Evolutionary conservation across 1,140 invertebrate species (phyloP).

Genomic region (Papilio glaucus): DNA sequence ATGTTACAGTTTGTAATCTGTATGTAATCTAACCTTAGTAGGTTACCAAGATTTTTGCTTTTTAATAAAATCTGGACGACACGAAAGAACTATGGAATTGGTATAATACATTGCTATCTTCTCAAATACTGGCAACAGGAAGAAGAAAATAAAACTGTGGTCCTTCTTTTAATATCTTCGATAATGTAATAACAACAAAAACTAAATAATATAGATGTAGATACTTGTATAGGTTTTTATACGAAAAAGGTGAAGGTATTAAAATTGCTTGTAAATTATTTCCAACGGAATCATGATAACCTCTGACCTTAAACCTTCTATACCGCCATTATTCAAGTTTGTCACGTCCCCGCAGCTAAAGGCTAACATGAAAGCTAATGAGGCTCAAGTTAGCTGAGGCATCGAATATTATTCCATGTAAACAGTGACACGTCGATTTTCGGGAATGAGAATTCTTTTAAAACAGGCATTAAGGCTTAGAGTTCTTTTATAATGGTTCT

Average conservation of each 20-base stretch:
- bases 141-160: too few relatives aligned
- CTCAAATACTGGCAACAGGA: too few relatives aligned
- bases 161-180: too few relatives aligned
- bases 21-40: too few relatives aligned
- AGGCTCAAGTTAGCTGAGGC: constrained; percentile 21
- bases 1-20: too few relatives aligned
- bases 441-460: neutral
- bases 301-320: constrained; percentile 24
- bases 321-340: constrained; percentile 33
- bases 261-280: constrained; percentile 34
- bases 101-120: too few relatives aligned
- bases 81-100: too few relatives aligned
- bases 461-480: neutral
- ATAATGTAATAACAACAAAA: neutral
- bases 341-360: constrained; percentile 31
- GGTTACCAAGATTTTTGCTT: too few relatives aligned
- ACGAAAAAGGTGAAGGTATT: constrained; percentile 18
- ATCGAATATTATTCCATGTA: constrained; percentile 25
- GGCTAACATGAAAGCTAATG: constrained; percentile 39
- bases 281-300: constrained; percentile 25
- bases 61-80: too few relatives aligned
- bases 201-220: neutral
- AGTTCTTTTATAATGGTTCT: neutral
- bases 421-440: constrained; percentile 26
- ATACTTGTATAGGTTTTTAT: constrained; percentile 14